Conservation (phyloP, 2,113 vertebrate species). For the Callionymus lyra region DNA sequence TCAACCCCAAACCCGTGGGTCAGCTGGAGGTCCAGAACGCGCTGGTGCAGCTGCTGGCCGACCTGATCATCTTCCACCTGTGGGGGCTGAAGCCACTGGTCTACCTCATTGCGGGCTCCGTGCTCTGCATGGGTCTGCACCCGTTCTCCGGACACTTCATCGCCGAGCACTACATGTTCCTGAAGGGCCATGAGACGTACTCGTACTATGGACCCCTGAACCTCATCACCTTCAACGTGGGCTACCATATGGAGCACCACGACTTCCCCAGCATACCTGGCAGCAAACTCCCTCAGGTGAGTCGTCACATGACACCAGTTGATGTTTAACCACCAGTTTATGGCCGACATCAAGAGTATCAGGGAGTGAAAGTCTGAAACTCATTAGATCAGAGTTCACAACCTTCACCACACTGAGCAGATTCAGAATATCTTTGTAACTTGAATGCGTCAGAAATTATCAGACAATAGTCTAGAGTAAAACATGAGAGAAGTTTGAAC, state of each 20-base stretch:
- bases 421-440: too few relatives aligned
- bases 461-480: too few relatives aligned
- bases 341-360: too few relatives aligned
- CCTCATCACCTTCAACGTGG: conserved; percentile 91
- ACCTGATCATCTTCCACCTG: conserved; percentile 71
- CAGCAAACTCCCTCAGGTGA: conserved; percentile 84
- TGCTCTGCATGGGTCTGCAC: conserved; percentile 88
- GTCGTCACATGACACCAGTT: neutral
- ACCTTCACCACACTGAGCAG: too few relatives aligned
- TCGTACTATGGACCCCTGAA: conserved; percentile 94
- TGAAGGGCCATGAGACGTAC: conserved; percentile 93
- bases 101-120: conserved; percentile 82
- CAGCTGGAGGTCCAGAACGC: conserved; percentile 80
- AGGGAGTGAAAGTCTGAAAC: too few relatives aligned
- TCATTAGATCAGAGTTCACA: too few relatives aligned
- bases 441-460: too few relatives aligned
- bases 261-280: conserved; percentile 97
- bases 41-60: conserved; percentile 67
- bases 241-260: conserved; percentile 96
- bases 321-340: too few relatives aligned
- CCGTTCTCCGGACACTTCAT: conserved; percentile 97
- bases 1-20: conserved; percentile 84
- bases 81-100: conserved; percentile 83
- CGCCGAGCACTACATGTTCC: conserved; percentile 95
- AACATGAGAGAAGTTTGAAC: too few relatives aligned